Evolutionary conservation across 2,113 vertebrate species (phyloP).

Genomic region (Gavia stellata): DNA sequence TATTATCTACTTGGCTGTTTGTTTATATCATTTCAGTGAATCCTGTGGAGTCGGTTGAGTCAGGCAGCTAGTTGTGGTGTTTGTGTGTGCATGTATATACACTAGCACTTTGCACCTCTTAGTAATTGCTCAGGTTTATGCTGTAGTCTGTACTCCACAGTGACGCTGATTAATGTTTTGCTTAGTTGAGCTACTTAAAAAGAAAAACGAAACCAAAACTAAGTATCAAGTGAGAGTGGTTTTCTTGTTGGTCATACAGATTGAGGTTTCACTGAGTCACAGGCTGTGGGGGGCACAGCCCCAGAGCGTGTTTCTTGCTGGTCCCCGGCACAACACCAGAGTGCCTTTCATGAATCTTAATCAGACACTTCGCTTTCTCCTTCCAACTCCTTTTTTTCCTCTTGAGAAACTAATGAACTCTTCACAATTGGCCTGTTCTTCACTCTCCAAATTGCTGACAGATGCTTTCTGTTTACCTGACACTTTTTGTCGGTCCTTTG

Average conservation of each 20-base stretch:
- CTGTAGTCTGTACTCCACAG: background rate
- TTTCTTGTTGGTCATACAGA: background rate
- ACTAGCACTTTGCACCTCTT: background rate
- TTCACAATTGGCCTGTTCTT: background rate
- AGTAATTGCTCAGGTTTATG: background rate
- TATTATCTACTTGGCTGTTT: background rate
- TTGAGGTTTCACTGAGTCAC: background rate
- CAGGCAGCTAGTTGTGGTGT: background rate
- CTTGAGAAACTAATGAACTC: background rate
- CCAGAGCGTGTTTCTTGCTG: background rate
- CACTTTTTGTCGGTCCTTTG: background rate
- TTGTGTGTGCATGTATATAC: background rate
- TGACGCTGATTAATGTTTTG: background rate
- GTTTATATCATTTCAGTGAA: background rate
- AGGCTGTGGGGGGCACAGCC: background rate
- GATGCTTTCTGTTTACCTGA: background rate
- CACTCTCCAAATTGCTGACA: background rate
- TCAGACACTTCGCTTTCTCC: background rate
- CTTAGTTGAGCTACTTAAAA: background rate
- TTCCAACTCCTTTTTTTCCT: background rate
- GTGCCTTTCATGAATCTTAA: background rate
- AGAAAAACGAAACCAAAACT: background rate
- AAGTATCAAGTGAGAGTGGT: background rate
- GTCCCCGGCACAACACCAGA: background rate
- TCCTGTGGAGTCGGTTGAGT: background rate